Percentiles rank a stretch among this genome's conserved stretches.
Evolutionary conservation across 2,797 vertebrate genomes (phyloP).

Genomic region (Pithecia hirsuta): DNA sequence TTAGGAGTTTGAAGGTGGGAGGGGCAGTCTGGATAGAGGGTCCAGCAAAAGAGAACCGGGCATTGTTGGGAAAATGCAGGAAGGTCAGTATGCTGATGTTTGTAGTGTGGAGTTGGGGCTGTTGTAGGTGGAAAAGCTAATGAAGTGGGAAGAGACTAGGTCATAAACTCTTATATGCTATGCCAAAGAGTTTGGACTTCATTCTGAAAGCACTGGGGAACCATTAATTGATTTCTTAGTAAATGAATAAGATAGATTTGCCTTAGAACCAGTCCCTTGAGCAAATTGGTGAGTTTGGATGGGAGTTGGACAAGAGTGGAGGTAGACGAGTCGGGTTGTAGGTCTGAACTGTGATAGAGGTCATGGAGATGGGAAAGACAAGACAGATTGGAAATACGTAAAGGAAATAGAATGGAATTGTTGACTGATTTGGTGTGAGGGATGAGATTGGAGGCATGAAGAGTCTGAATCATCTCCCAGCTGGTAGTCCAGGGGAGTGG

Average conservation of each 20-base stretch:
- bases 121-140: not conserved
- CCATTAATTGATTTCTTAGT: conserved; percentile 17
- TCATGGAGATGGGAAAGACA: not conserved
- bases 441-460: not conserved
- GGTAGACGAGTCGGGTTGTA: not conserved
- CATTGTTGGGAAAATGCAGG: not conserved
- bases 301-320: not conserved
- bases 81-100: not conserved
- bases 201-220: conserved; percentile 28
- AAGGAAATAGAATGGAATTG: conserved; percentile 12
- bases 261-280: not conserved
- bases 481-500: not conserved
- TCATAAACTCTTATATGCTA: not conserved
- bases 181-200: not conserved
- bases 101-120: not conserved
- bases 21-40: not conserved
- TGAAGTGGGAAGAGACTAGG: not conserved
- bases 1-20: not conserved
- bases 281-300: conserved; percentile 13
- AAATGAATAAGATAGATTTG: not conserved
- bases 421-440: not conserved
- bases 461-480: not conserved
- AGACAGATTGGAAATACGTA: not conserved
- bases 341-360: not conserved
- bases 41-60: not conserved